Conservation (phyloP, 2,113 vertebrate species). For the Athene noctua region DNA sequence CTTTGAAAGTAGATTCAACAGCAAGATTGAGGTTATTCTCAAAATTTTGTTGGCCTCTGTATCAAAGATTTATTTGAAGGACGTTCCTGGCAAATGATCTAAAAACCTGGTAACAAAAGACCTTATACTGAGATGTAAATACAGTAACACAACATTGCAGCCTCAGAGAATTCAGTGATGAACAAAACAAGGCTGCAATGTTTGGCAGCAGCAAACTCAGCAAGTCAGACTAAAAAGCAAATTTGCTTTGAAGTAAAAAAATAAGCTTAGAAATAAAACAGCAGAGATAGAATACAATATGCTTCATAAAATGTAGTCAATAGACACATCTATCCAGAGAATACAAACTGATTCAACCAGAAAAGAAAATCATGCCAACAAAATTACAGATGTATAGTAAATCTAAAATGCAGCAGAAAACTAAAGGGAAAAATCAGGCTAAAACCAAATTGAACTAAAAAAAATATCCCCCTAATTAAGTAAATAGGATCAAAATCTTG, state of each 20-base stretch:
- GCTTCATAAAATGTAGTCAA: constrained; percentile 21
- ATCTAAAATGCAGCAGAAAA: neutral
- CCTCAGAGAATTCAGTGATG: neutral
- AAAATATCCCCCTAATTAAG: rapidly evolving
- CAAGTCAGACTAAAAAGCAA: constrained; percentile 16
- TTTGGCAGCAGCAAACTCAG: neutral
- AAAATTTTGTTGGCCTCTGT: neutral
- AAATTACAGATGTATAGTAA: neutral
- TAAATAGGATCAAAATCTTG: neutral
- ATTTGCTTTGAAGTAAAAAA: constrained; percentile 45
- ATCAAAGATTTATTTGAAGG: neutral
- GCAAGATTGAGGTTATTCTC: neutral
- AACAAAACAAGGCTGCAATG: neutral
- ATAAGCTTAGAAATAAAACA: constrained; percentile 5
- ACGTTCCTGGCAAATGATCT: constrained; percentile 9
- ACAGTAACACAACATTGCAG: neutral
- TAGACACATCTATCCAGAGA: constrained; percentile 11
- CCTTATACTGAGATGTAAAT: constrained; percentile 9
- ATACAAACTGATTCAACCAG: neutral
- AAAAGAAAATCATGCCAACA: neutral
- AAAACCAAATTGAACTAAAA: neutral
- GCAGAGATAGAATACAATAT: neutral
- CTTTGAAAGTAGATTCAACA: neutral
- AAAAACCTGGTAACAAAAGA: neutral
- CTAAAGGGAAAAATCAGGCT: neutral